A percentile compares a stretch with the other conserved stretches of the same genome.
phyloP scores from a whole-genome alignment of 2,888 invertebrate genomes.

The Sialis fuliginosa region DNA sequence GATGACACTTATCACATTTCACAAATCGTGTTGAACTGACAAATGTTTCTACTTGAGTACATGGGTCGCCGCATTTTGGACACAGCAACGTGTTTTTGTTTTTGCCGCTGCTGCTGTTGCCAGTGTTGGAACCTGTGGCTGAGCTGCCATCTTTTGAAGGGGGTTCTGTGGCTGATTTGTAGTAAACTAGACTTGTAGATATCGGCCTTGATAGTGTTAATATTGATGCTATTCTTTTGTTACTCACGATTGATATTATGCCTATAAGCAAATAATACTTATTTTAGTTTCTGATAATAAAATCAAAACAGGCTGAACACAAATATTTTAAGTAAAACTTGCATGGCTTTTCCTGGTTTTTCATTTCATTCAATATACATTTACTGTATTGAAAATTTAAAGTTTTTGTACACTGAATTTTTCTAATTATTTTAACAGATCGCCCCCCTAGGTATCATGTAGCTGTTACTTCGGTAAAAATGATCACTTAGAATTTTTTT shows the following conservation, averaged over 20 bases:
- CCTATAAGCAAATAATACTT: constrained; percentile 14
- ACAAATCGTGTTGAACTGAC: constrained; percentile 94
- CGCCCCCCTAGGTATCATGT: no score
- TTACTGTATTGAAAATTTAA: no score
- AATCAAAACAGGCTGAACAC: constrained; percentile 1
- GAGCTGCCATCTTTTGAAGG: constrained; percentile 8
- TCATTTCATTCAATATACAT: no score
- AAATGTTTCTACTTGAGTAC: constrained; percentile 92
- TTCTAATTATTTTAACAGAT: no score
- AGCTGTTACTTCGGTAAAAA: no score
- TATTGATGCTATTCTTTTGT: constrained; percentile 11
- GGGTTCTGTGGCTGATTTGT: constrained; percentile 16
- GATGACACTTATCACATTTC: constrained; percentile 95
- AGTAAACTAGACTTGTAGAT: constrained; percentile 17
- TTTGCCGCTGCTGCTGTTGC: constrained; percentile 28
- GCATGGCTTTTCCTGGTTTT: no score
- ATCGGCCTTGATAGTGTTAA: constrained; percentile 13
- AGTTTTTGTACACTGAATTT: no score
- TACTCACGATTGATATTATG: constrained; percentile 16
- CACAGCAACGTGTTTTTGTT: constrained; percentile 72
- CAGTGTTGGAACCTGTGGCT: constrained; percentile 9
- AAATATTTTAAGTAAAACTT: no score
- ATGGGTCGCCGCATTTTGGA: constrained; percentile 94
- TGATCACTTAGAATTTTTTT: no score
- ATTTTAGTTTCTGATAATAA: not conserved